Percentiles rank a stretch among this genome's conserved stretches.
Evolutionary conservation across 2,888 invertebrate genomes (phyloP).

Genomic region (Clunio marinus): DNA sequence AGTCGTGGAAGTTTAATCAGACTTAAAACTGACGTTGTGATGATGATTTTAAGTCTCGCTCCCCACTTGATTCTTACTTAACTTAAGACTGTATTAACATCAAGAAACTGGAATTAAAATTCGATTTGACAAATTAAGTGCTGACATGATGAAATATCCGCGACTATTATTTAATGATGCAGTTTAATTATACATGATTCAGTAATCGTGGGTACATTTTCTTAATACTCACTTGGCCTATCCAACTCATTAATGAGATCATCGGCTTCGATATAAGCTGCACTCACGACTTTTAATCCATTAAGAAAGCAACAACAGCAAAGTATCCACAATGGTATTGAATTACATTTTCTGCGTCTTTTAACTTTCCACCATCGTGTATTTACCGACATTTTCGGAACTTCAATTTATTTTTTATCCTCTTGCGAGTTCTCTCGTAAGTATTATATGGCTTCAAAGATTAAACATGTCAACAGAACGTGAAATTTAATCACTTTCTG

Average conservation of each 20-base stretch:
- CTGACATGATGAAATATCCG: not conserved
- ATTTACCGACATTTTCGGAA: constrained; percentile 26
- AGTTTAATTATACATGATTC: not conserved
- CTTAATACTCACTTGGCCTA: constrained; percentile 47
- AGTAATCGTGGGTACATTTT: not conserved
- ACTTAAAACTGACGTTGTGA: not conserved
- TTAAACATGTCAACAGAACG: not conserved
- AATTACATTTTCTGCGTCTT: constrained; percentile 32
- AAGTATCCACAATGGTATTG: constrained; percentile 1
- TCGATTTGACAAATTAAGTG: not conserved
- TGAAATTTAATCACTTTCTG: not conserved
- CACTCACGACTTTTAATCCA: constrained; percentile 43
- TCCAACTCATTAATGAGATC: constrained; percentile 52
- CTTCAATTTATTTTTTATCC: not conserved
- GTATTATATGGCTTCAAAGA: constrained; percentile 1
- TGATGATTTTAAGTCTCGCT: not conserved
- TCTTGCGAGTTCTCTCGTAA: no score
- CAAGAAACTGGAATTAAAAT: not conserved
- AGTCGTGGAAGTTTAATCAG: constrained; percentile 9
- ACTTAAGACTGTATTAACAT: not conserved
- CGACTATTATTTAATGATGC: not conserved
- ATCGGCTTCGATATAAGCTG: constrained; percentile 50
- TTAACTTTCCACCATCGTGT: constrained; percentile 26
- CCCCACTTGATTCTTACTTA: not conserved
- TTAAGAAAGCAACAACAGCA: constrained; percentile 24